Evolutionary conservation across 2,797 vertebrate species (phyloP).

Genomic region (Miichthys miiuy): DNA sequence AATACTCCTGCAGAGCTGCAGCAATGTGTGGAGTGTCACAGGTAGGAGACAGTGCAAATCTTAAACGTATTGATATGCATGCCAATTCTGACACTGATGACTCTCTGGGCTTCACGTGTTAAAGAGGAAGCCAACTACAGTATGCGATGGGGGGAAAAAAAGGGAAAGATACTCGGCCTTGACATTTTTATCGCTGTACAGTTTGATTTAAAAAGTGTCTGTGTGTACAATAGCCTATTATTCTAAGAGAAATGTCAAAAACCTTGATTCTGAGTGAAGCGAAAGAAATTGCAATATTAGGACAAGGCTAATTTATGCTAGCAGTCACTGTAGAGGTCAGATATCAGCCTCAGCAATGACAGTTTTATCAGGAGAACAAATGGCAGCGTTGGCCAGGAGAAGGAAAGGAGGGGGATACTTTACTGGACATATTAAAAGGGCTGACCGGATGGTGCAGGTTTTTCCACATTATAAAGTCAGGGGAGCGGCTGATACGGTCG

Average conservation of each 20-base stretch:
- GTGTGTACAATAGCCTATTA: conserved; percentile 81
- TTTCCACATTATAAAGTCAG: conserved; percentile 74
- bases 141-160: conserved; percentile 42
- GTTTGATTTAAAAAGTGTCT: conserved; percentile 83
- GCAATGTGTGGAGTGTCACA: conserved; percentile 66
- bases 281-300: conserved; percentile 84
- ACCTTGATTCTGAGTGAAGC: conserved; percentile 84
- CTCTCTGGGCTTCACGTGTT: conserved; percentile 64
- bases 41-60: conserved; percentile 63
- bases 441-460: conserved; percentile 70
- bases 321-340: conserved; percentile 83
- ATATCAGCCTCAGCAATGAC: conserved; percentile 82
- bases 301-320: conserved; percentile 85
- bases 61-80: conserved; percentile 72
- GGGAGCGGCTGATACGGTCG: conserved; percentile 70
- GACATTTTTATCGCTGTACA: conserved; percentile 81
- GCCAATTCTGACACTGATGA: conserved; percentile 76
- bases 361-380: conserved; percentile 88
- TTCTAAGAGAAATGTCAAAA: conserved; percentile 86
- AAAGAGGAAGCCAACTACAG: conserved; percentile 49
- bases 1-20: conserved; percentile 70
- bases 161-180: conserved; percentile 65
- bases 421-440: conserved; percentile 78
- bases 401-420: conserved; percentile 71
- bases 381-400: conserved; percentile 75